Base-by-base conservation (phyloP, 2,888 invertebrate species). In the Erebia epiphron region DNA sequence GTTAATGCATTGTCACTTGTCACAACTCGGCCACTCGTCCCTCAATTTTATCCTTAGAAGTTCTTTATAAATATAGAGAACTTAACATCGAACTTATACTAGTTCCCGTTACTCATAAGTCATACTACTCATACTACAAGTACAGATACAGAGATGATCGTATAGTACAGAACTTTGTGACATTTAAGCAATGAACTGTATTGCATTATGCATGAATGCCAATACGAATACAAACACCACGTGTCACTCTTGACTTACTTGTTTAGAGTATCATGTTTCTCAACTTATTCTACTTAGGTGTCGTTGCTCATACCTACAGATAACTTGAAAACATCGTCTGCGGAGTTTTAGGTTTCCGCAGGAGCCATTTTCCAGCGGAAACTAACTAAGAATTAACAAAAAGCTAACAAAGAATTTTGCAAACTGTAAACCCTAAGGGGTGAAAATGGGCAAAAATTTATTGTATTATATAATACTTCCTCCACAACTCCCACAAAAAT, bases 191-290 rank as follows among this genome's bases (percentile, higher is more conserved):
- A 61, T 46, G 18, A 18, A 46, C 61, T 46, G 60, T 61, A 18
- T 46, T 61, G 43, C 61, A 61, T 61, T 61, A 61, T 60, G 60
- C 60, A 60, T 60, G 60, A 60, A 41, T 16, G 41, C 10, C 18
- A 26, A 57, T 57, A 57, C 26, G 56, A 61, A 46, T 61, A 13
- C 46, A 61, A 61, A 43, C 61, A 61, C 46, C 61, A 13, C 16
- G 1, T 4, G 43, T 61, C 16, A 61, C 46, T 61, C 41, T 1
- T 41, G 4, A 60, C 10, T 43, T 43, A 16, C 43, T 60, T 57
- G 26, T 3, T 54, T 18, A 2, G 18, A 54, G 50, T 18, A 54
- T 57, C 56, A 57, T 14, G 26, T 57, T 26, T 26, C 26, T 26
- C 13, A 57, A 57, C 56, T 18, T 16, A 18, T 18, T 18, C 54